Evolutionary conservation across 2,888 invertebrate species (phyloP).

Genomic region (Dioctria linearis): DNA sequence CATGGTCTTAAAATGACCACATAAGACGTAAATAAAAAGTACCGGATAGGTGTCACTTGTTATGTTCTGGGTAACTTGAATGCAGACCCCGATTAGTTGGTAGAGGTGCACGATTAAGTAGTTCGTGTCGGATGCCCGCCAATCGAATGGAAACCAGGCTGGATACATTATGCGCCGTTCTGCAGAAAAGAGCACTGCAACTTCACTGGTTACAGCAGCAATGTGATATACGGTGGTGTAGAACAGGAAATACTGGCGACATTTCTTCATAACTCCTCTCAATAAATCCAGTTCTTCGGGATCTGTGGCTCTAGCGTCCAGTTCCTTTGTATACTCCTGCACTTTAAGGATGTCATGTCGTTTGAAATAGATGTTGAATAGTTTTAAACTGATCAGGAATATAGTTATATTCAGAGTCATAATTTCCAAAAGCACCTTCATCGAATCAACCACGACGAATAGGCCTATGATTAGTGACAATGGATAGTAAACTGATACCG

Average conservation of each 20-base stretch:
- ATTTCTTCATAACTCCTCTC: neutral
- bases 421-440: neutral
- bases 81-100: slow-evolving; percentile 5
- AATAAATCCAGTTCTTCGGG: slow-evolving; percentile 1
- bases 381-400: neutral
- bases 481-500: slow-evolving; percentile 10
- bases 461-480: slow-evolving; percentile 2
- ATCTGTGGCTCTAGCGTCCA: slow-evolving; percentile 6
- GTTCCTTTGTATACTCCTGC: neutral
- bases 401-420: slow-evolving; percentile 2
- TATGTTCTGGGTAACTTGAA: slow-evolving; percentile 26
- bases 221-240: neutral
- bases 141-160: slow-evolving; percentile 34
- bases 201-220: neutral
- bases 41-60: slow-evolving; percentile 22
- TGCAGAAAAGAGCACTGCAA: neutral
- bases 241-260: neutral
- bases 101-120: slow-evolving; percentile 20
- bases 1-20: slow-evolving; percentile 17
- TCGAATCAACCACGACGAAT: neutral
- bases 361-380: slow-evolving; percentile 23
- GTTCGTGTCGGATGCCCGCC: neutral
- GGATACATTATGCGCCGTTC: slow-evolving; percentile 11
- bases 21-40: slow-evolving; percentile 3
- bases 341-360: slow-evolving; percentile 10